Evolutionary conservation across 2,888 invertebrate genomes (phyloP).

Genomic region (Arge pagana): DNA sequence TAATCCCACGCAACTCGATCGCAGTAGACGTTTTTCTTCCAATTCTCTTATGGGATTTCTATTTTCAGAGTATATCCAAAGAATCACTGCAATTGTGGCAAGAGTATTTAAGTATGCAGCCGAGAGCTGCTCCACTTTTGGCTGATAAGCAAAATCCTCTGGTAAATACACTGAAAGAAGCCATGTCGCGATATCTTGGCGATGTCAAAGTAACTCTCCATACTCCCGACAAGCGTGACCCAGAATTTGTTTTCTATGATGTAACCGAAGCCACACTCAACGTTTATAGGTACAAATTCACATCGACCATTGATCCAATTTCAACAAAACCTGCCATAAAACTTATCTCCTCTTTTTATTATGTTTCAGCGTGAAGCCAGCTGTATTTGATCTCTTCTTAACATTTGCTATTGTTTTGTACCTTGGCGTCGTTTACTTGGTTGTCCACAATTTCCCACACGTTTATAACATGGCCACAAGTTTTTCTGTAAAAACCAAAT

Average conservation of each 20-base stretch:
- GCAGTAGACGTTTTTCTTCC: neutral
- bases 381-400: slow-evolving; percentile 94
- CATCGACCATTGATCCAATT: slow-evolving; percentile 4
- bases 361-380: slow-evolving; percentile 89
- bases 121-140: slow-evolving; percentile 77
- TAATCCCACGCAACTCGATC: neutral
- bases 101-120: slow-evolving; percentile 71
- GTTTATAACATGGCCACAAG: slow-evolving; percentile 66
- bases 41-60: slow-evolving; percentile 9
- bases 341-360: slow-evolving; percentile 32
- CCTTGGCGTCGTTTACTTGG: slow-evolving; percentile 81
- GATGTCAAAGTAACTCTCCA: slow-evolving; percentile 75
- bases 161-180: slow-evolving; percentile 72
- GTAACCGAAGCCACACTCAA: slow-evolving; percentile 78
- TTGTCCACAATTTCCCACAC: slow-evolving; percentile 73
- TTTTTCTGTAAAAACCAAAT: slow-evolving; percentile 47
- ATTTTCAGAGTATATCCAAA: slow-evolving; percentile 73
- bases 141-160: slow-evolving; percentile 69
- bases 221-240: slow-evolving; percentile 83
- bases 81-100: slow-evolving; percentile 77
- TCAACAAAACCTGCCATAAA: neutral
- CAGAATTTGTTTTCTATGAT: slow-evolving; percentile 91
- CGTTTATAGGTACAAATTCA: slow-evolving; percentile 77
- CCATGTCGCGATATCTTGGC: slow-evolving; percentile 75
- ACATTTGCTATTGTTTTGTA: slow-evolving; percentile 85